Percentiles rank a stretch among this genome's conserved stretches.
These are phyloP conservation scores for Parelbella ahira DNA, from an alignment of 2,888 invertebrate genomes.

Conservation along the genomic window DNA sequence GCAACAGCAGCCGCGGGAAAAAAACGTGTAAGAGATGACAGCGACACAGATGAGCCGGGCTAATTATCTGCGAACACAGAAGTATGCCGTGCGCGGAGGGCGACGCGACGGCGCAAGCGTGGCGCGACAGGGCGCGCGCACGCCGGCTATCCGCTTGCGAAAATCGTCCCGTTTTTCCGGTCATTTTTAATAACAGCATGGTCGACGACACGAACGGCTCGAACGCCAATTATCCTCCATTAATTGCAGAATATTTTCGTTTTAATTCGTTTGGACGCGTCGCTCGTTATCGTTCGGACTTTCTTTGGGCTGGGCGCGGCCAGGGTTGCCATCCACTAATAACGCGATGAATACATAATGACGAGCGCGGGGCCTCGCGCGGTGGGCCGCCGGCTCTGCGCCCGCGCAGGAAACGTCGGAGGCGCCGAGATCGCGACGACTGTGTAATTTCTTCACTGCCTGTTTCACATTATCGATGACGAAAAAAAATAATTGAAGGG, in stretches of 20 bases:
- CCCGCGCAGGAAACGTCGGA: constrained; percentile 56
- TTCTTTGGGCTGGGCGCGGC: constrained; percentile 41
- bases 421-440: constrained; percentile 66
- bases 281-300: constrained; percentile 51
- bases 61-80: constrained; percentile 66
- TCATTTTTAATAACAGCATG: constrained; percentile 50
- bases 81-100: constrained; percentile 33
- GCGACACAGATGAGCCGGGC: constrained; percentile 63
- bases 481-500: constrained; percentile 79
- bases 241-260: constrained; percentile 60
- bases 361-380: constrained; percentile 34
- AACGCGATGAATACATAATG: constrained; percentile 48
- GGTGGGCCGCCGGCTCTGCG: constrained; percentile 32
- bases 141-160: constrained; percentile 57
- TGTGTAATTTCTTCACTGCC: constrained; percentile 77
- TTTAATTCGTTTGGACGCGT: constrained; percentile 51
- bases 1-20: constrained; percentile 52
- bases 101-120: constrained; percentile 27
- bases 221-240: constrained; percentile 59
- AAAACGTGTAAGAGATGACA: constrained; percentile 78
- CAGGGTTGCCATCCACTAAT: constrained; percentile 43
- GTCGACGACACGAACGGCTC: constrained; percentile 45
- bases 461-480: constrained; percentile 75
- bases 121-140: constrained; percentile 53
- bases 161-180: constrained; percentile 48